Evolutionary conservation across 2,797 vertebrate species (phyloP), one percentile per base, ranked within the genome.

Genomic region (Kryptopterus vitreolus): DNA sequence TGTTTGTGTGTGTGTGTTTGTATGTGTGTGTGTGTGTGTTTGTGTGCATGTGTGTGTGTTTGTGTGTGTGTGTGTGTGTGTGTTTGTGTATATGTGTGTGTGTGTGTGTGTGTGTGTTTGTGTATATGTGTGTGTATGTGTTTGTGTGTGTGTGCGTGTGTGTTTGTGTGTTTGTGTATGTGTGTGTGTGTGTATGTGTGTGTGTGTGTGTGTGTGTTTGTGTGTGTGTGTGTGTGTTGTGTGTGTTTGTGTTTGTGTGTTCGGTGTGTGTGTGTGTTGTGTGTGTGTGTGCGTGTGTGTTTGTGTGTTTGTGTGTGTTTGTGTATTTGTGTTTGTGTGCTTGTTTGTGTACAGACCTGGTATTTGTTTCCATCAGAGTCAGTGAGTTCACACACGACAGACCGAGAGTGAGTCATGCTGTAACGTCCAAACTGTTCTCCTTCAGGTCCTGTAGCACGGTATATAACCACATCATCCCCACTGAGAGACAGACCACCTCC

Each of bases 311-410:
- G 58, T 59, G 24, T 59, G 58, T 35, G 31, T 65, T 31, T 65
- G 61, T 81, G 38, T 71, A 55, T 72, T 43, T 53, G 50, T 38
- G 52, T 29, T 20, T 26, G 43, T 9, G 26, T 50, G 11, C 46
- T 52, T 31, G 55, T 69, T 22, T 26, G 15, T 20, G n/a, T 11
- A 16, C 83, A 85, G 82, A 98, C 98, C 95, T 97, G 94, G 87
- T 97, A 98, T 81, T 85, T 85, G 87, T 95, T 97, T 74, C 96
- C 95, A 46, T 95, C 89, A 0, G 89, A 86, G 88, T 99, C 98
- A 43, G 88, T 91, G 52, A 95, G 62, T 29, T 96, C 92, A 87
- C 95, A 98, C 78, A 94, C 79, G 48, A 94, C 87, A 18, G 84
- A 83, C 2, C 88, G 90, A 16, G 87, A 91, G 77, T 96, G 96